A percentile compares a stretch with the other conserved stretches of the same genome.
Evolutionary conservation across 2,888 invertebrate genomes (phyloP).

Genomic region (Harpalus rubripes): DNA sequence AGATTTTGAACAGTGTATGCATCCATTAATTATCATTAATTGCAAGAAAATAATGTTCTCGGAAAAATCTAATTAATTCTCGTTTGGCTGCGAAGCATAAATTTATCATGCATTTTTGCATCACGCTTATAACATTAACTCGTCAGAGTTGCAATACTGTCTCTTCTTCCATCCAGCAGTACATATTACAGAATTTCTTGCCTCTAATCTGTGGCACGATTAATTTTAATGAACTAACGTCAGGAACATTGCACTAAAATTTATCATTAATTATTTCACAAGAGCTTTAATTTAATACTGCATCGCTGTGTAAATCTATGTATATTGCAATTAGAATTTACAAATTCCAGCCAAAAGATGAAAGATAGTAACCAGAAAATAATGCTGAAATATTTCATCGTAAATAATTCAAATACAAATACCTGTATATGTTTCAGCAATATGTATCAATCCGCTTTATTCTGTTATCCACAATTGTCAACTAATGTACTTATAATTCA

Average conservation of each 20-base stretch:
- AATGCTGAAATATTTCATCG: too few relatives aligned
- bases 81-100: neutral
- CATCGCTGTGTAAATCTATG: slow-evolving; percentile 9
- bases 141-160: neutral
- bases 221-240: slow-evolving; percentile 45
- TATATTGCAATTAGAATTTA: neutral
- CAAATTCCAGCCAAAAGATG: too few relatives aligned
- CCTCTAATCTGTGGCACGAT: slow-evolving; percentile 11
- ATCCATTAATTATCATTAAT: neutral
- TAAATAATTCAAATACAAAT: too few relatives aligned
- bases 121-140: neutral
- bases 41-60: neutral
- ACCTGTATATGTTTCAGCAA: too few relatives aligned
- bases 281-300: slow-evolving; percentile 37
- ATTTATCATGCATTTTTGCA: neutral
- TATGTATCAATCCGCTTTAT: too few relatives aligned
- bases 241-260: slow-evolving; percentile 35
- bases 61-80: neutral
- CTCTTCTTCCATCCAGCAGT: neutral
- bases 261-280: slow-evolving; percentile 42
- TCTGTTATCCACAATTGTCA: too few relatives aligned
- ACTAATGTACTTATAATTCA: too few relatives aligned
- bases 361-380: too few relatives aligned
- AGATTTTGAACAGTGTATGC: neutral
- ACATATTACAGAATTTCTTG: slow-evolving; percentile 31